Evolutionary conservation across 1,140 invertebrate species (phyloP).

Genomic region (Diabrotica undecimpunctata): DNA sequence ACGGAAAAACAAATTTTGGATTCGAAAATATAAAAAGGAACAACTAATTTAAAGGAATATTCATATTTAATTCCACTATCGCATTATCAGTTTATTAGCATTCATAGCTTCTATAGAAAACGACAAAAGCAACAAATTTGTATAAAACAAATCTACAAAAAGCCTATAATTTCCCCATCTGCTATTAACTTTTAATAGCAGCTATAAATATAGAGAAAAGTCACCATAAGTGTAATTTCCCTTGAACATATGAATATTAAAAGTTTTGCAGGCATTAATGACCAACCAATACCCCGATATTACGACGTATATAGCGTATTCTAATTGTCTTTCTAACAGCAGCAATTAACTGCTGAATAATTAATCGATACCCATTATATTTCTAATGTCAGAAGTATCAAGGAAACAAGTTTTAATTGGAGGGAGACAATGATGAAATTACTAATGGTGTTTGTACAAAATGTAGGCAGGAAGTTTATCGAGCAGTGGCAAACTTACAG

Average conservation of each 20-base stretch:
- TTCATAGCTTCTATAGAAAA: neutral
- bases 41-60: no score
- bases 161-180: neutral
- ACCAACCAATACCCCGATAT: neutral
- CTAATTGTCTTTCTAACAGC: neutral
- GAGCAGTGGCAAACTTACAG: no score
- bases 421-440: no score
- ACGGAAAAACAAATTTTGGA: no score
- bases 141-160: neutral
- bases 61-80: neutral
- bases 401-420: neutral
- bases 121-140: neutral
- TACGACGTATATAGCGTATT: neutral
- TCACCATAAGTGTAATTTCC: neutral
- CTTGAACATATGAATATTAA: neutral
- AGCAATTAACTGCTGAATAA: constrained; percentile 3
- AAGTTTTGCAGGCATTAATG: neutral
- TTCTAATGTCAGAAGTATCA: neutral
- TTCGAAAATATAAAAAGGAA: no score
- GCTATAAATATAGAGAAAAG: neutral
- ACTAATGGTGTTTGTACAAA: no score
- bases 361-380: neutral
- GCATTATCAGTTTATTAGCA: neutral
- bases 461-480: no score
- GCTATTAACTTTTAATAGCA: neutral